phyloP scores from a whole-genome alignment of 2,797 vertebrate genomes.

The Sebastes cheni region DNA sequence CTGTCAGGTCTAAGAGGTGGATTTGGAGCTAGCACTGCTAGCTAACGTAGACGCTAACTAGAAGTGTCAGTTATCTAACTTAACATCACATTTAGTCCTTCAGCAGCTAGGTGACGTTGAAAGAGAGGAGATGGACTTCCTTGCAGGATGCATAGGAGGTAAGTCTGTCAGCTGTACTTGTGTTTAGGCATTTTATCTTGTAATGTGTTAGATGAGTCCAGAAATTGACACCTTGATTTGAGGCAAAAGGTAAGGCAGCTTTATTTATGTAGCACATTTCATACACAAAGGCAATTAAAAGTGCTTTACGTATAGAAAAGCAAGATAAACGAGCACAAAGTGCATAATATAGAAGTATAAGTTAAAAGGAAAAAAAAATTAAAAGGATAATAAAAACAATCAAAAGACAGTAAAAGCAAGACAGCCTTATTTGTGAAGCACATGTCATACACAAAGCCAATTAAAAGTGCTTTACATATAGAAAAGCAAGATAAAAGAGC shows the following conservation, averaged over 20 bases:
- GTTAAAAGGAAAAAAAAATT: too few relatives aligned
- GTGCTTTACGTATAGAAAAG: too few relatives aligned
- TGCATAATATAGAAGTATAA: too few relatives aligned
- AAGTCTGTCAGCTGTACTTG: constrained; percentile 23
- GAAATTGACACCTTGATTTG: neutral
- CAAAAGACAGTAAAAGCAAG: too few relatives aligned
- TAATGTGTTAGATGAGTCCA: neutral
- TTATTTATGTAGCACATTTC: too few relatives aligned
- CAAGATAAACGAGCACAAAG: too few relatives aligned
- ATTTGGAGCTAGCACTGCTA: neutral
- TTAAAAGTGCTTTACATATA: too few relatives aligned
- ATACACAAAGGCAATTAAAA: too few relatives aligned
- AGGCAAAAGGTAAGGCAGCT: neutral
- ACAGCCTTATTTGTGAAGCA: too few relatives aligned
- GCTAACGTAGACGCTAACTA: constrained; percentile 8
- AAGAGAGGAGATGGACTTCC: constrained; percentile 78
- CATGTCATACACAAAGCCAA: too few relatives aligned
- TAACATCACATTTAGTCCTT: neutral
- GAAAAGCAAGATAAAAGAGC: too few relatives aligned
- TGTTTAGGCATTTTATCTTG: neutral
- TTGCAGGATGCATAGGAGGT: constrained; percentile 86
- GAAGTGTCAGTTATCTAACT: constrained; percentile 5
- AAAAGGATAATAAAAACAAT: too few relatives aligned
- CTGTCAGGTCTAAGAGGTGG: neutral
- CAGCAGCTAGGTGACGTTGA: neutral